These are phyloP conservation scores for Lordiphosa fenestrarum DNA, from an alignment of 2,888 invertebrate species.

Conservation along the genomic window DNA sequence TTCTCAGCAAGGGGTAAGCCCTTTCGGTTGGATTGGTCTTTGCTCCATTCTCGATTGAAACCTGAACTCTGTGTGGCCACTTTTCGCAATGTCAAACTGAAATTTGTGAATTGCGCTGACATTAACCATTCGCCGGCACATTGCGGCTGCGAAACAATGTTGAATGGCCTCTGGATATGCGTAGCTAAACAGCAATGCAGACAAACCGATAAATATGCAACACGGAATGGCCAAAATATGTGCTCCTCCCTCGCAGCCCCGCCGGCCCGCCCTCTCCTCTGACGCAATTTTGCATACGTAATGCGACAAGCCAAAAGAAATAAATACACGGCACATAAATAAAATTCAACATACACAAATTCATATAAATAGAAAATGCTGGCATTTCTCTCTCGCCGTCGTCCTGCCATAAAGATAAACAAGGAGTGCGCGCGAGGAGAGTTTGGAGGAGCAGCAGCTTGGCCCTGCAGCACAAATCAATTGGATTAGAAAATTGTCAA, in stretches of 20 bases:
- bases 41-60: too few species aligned
- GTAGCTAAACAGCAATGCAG: constrained; percentile 27
- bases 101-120: too few species aligned
- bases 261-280: background rate
- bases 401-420: constrained; percentile 58
- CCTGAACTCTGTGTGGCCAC: too few species aligned
- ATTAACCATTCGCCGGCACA: background rate
- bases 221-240: constrained; percentile 28
- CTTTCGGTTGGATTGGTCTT: too few species aligned
- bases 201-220: constrained; percentile 64
- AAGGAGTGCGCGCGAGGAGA: constrained; percentile 41
- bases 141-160: constrained; percentile 13
- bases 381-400: constrained; percentile 12
- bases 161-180: constrained; percentile 17
- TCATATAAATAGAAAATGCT: constrained; percentile 1
- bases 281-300: constrained; percentile 66
- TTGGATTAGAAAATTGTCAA: constrained; percentile 73
- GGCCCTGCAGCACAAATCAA: constrained; percentile 71
- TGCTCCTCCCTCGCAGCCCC: too few species aligned
- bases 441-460: constrained; percentile 11
- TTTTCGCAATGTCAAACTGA: too few species aligned
- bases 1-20: too few species aligned
- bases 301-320: constrained; percentile 59
- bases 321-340: constrained; percentile 60
- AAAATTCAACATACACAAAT: constrained; percentile 42